phyloP scores from a whole-genome alignment of 2,888 invertebrate genomes.

The Drosophila falleni region DNA sequence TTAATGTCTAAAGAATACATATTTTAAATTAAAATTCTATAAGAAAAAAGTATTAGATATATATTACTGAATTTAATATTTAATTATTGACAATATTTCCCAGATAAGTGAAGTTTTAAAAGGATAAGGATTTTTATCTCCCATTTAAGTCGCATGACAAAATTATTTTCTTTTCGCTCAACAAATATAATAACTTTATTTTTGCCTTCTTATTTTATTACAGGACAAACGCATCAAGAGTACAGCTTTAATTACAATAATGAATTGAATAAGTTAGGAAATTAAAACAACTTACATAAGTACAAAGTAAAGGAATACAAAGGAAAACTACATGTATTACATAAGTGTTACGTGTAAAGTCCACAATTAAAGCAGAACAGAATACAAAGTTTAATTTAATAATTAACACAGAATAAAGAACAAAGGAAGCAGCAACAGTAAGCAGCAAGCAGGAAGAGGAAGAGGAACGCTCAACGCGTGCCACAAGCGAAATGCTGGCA shows the following conservation, averaged over 20 bases:
- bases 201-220: conserved; percentile 33
- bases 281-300: conserved; percentile 21
- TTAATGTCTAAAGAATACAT: no score
- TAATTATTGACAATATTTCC: no score
- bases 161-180: no score
- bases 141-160: no score
- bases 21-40: no score
- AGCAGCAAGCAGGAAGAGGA: no score
- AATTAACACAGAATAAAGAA: conserved; percentile 25
- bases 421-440: conserved; percentile 4
- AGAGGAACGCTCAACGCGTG: conserved; percentile 66
- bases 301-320: conserved; percentile 4
- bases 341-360: conserved; percentile 58
- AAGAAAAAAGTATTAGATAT: no score
- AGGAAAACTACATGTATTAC: conserved; percentile 53
- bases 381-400: conserved; percentile 32
- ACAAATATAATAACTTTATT: neutral
- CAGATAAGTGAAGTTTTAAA: no score
- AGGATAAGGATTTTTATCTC: no score
- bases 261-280: conserved; percentile 44
- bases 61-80: no score
- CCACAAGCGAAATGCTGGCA: conserved; percentile 78
- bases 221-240: conserved; percentile 35
- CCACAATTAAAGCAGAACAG: conserved; percentile 44
- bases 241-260: conserved; percentile 33